Conservation (phyloP, 2,888 invertebrate genomes). For the Taphrorychus bicolor region DNA sequence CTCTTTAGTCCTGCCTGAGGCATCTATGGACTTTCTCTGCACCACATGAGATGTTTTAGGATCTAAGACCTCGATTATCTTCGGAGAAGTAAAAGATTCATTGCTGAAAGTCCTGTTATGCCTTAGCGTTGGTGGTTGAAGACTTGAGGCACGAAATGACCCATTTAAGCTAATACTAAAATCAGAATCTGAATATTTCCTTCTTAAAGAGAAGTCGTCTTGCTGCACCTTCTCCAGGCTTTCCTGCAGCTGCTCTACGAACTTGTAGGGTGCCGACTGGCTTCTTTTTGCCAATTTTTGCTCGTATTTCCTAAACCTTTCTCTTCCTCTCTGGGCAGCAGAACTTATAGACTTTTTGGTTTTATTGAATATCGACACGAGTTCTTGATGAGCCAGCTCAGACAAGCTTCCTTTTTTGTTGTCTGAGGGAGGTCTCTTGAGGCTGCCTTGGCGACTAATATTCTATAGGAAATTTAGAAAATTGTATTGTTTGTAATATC, state of each 20-base stretch:
- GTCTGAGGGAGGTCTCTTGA: conserved; percentile 5
- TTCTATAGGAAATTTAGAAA: no score
- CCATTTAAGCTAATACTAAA: neutral
- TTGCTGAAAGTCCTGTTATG: neutral
- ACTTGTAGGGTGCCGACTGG: conserved; percentile 64
- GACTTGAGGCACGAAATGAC: neutral
- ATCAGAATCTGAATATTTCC: conserved; percentile 50
- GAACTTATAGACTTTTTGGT: conserved; percentile 53
- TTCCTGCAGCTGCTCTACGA: conserved; percentile 54
- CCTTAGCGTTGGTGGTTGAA: neutral
- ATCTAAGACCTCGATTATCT: conserved; percentile 55
- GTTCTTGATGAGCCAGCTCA: conserved; percentile 50
- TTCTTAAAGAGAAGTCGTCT: conserved; percentile 45
- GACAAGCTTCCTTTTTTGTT: conserved; percentile 43
- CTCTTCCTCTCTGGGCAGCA: conserved; percentile 48
- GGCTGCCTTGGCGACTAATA: conserved; percentile 17
- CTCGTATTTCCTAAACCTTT: conserved; percentile 48
- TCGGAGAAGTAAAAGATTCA: conserved; percentile 44
- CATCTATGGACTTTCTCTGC: conserved; percentile 44
- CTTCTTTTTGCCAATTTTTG: conserved; percentile 62
- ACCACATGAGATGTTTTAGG: conserved; percentile 55
- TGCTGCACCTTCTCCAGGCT: conserved; percentile 58
- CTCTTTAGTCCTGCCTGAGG: neutral
- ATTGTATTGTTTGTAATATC: neutral
- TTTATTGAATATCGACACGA: conserved; percentile 45